Evolutionary conservation across 1,140 invertebrate species (phyloP).

Genomic region (Drosophila albomicans): DNA sequence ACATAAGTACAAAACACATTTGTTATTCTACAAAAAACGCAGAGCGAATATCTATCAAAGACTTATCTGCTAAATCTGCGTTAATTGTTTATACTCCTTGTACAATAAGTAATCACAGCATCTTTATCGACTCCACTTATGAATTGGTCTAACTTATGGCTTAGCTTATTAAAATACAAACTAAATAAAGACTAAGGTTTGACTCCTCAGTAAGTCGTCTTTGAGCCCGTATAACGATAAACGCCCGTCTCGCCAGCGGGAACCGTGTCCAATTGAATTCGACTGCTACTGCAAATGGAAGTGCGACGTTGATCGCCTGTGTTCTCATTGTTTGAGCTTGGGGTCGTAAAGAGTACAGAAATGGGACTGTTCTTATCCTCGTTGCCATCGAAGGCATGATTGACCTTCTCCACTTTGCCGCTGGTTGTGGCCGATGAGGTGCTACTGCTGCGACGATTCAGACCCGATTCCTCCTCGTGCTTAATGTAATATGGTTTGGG

Average conservation of each 20-base stretch:
- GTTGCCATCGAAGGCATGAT: constrained; percentile 71
- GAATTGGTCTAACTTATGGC: constrained; percentile 57
- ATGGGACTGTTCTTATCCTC: constrained; percentile 68
- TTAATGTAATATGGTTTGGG: constrained; percentile 80
- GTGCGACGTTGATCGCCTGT: constrained; percentile 10
- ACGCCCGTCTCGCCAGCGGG: constrained; percentile 63
- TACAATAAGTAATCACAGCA: constrained; percentile 75
- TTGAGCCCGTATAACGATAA: constrained; percentile 59
- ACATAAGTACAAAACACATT: constrained; percentile 70
- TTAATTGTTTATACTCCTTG: constrained; percentile 50
- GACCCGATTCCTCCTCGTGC: constrained; percentile 69
- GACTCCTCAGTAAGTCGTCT: constrained; percentile 48
- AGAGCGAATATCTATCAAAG: constrained; percentile 59
- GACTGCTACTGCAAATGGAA: constrained; percentile 60
- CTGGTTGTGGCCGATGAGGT: constrained; percentile 59
- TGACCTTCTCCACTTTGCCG: constrained; percentile 72
- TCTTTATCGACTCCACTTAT: constrained; percentile 76
- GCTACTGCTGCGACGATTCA: constrained; percentile 67
- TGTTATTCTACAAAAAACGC: constrained; percentile 50
- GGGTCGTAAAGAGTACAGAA: constrained; percentile 51
- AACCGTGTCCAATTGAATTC: constrained; percentile 63
- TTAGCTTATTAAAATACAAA: constrained; percentile 53
- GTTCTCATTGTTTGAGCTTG: constrained; percentile 24
- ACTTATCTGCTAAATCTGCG: constrained; percentile 40
- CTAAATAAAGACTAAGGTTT: constrained; percentile 49